Evolutionary conservation across 2,888 invertebrate species (phyloP).

Genomic region (Nomada ferruginata): DNA sequence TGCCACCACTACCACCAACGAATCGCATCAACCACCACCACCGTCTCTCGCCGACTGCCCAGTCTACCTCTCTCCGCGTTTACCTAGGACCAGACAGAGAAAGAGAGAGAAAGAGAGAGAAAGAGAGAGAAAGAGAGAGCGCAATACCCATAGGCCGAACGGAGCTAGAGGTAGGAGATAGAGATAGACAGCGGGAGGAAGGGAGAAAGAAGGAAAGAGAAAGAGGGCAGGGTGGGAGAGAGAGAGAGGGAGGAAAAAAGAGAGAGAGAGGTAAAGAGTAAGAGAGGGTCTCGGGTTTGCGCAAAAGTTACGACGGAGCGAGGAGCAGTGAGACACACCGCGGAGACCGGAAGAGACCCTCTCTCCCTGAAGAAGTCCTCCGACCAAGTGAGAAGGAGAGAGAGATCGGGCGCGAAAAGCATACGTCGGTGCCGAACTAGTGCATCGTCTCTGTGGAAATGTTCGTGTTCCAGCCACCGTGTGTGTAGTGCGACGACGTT

Average conservation of each 20-base stretch:
- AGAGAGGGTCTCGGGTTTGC: constrained; percentile 78
- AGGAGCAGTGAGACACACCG: constrained; percentile 78
- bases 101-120: constrained; percentile 59
- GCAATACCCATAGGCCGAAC: constrained; percentile 26
- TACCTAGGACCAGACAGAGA: constrained; percentile 72
- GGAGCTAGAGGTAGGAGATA: constrained; percentile 44
- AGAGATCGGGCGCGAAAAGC: constrained; percentile 55
- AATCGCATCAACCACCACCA: constrained; percentile 52
- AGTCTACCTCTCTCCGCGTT: constrained; percentile 71
- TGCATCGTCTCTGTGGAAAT: constrained; percentile 30
- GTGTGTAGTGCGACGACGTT: constrained; percentile 38
- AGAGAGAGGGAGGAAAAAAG: constrained; percentile 51
- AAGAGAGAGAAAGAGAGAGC: constrained; percentile 57
- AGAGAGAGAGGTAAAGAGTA: constrained; percentile 66
- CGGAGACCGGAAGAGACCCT: constrained; percentile 81
- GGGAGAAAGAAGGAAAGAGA: constrained; percentile 51
- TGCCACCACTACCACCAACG: constrained; percentile 54
- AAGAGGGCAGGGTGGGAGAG: constrained; percentile 36
- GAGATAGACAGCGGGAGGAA: constrained; percentile 43
- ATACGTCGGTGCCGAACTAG: constrained; percentile 48
- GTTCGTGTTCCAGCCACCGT: constrained; percentile 32
- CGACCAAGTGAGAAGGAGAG: constrained; percentile 57
- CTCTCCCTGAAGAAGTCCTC: constrained; percentile 75
- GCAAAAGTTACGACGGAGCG: constrained; percentile 80
- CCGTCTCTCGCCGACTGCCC: constrained; percentile 65